These are phyloP conservation scores for Pseudolaguvia tuberculata DNA, from an alignment of 2,113 vertebrate genomes.

Conservation along the genomic window DNA sequence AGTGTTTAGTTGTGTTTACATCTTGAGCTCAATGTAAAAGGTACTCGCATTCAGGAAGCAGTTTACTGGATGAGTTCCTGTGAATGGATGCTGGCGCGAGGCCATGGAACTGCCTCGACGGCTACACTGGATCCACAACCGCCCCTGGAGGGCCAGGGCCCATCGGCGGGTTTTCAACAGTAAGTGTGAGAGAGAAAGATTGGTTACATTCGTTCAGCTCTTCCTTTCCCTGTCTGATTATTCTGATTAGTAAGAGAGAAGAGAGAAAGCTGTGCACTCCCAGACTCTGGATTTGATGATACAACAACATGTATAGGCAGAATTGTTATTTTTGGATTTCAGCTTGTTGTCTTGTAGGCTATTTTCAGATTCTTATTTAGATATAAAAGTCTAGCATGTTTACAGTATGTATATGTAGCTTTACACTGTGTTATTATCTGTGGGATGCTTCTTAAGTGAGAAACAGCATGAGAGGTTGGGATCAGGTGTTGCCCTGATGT, in stretches of 20 bases:
- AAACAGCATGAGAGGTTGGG: conserved; percentile 16
- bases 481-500: conserved; percentile 31
- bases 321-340: neutral
- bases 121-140: conserved; percentile 76
- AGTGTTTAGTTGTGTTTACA: neutral
- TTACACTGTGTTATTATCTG: neutral
- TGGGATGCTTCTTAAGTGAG: neutral
- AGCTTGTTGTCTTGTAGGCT: neutral
- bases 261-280: neutral
- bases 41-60: conserved; percentile 19
- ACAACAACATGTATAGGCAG: neutral
- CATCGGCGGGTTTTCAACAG: conserved; percentile 73
- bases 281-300: too few relatives aligned
- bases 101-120: conserved; percentile 81
- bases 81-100: conserved; percentile 46
- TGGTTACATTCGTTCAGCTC: neutral
- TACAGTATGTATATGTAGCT: neutral
- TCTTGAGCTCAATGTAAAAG: conserved; percentile 27
- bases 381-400: neutral
- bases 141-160: conserved; percentile 74
- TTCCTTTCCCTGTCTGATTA: neutral
- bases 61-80: conserved; percentile 35
- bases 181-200: conserved; percentile 66
- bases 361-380: neutral
- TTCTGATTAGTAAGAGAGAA: conserved; percentile 7